phyloP scores from a whole-genome alignment of 2,113 vertebrate species.

The Phoenicopterus ruber region DNA sequence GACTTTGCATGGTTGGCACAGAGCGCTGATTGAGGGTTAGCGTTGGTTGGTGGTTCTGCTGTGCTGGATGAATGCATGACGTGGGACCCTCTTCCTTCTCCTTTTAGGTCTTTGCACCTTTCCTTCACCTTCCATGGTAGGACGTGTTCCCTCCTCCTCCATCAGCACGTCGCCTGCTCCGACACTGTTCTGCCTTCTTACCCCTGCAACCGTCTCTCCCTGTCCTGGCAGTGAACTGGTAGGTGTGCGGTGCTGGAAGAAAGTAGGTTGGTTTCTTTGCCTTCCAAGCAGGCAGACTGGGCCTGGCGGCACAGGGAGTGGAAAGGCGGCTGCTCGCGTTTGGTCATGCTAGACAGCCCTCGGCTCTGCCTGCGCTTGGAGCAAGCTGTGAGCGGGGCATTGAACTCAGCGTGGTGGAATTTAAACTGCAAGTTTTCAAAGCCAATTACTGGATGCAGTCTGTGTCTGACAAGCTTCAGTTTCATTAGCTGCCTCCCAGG shows the following conservation, averaged over 20 bases:
- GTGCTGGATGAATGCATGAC: not conserved
- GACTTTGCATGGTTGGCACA: not conserved
- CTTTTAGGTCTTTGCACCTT: not conserved
- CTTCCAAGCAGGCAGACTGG: not conserved
- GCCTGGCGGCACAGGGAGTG: not conserved
- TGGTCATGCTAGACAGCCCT: not conserved
- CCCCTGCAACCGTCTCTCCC: not conserved
- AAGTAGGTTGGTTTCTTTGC: not conserved
- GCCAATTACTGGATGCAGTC: not conserved
- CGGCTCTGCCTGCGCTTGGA: fast-evolving
- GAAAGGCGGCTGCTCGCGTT: fast-evolving
- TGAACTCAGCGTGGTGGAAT: not conserved
- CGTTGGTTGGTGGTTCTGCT: not conserved
- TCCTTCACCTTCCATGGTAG: not conserved
- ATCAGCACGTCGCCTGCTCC: not conserved
- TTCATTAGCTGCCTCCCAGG: slow-evolving; percentile 28
- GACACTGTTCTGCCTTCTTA: fast-evolving
- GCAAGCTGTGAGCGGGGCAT: not conserved
- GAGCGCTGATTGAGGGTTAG: not conserved
- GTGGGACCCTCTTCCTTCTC: not conserved
- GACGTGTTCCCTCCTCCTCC: not conserved
- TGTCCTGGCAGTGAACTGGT: not conserved
- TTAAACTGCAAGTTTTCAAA: not conserved
- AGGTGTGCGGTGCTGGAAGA: not conserved
- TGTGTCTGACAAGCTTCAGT: slow-evolving; percentile 23